phyloP scores from a whole-genome alignment of 2,797 vertebrate species.

The Dallia pectoralis region DNA sequence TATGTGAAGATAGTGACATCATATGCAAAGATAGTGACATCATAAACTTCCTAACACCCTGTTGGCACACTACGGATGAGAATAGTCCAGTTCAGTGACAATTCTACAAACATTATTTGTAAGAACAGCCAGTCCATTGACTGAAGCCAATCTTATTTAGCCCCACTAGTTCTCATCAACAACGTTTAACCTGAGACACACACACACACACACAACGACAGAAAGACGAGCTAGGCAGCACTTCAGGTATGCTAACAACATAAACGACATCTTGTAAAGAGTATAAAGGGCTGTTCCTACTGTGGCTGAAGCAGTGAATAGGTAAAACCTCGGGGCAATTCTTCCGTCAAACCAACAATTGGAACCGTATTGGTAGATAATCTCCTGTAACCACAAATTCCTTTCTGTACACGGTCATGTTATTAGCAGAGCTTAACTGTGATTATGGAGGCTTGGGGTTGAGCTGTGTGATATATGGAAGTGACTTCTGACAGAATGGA shows the following conservation, averaged over 20 bases:
- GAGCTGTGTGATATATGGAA: background rate
- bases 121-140: slow-evolving; percentile 17
- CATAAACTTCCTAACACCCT: background rate
- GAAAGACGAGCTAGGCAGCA: slow-evolving; percentile 29
- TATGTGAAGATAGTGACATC: slow-evolving; percentile 1
- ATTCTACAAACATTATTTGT: slow-evolving; percentile 6
- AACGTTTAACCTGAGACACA: slow-evolving; percentile 17
- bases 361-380: slow-evolving; percentile 46
- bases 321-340: slow-evolving; percentile 41
- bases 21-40: too few relatives aligned
- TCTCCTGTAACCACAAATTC: background rate
- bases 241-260: slow-evolving; percentile 64
- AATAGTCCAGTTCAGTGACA: background rate
- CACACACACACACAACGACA: background rate
- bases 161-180: slow-evolving; percentile 27
- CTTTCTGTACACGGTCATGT: background rate
- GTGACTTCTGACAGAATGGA: background rate
- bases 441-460: background rate
- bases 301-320: slow-evolving; percentile 42
- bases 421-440: slow-evolving; percentile 4
- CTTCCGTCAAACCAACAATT: slow-evolving; percentile 51
- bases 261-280: slow-evolving; percentile 49
- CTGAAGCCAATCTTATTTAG: slow-evolving; percentile 2
- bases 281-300: slow-evolving; percentile 48
- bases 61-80: background rate